Evolutionary conservation across 2,113 vertebrate species (phyloP).

Genomic region (Telmatochromis brachygnathus): DNA sequence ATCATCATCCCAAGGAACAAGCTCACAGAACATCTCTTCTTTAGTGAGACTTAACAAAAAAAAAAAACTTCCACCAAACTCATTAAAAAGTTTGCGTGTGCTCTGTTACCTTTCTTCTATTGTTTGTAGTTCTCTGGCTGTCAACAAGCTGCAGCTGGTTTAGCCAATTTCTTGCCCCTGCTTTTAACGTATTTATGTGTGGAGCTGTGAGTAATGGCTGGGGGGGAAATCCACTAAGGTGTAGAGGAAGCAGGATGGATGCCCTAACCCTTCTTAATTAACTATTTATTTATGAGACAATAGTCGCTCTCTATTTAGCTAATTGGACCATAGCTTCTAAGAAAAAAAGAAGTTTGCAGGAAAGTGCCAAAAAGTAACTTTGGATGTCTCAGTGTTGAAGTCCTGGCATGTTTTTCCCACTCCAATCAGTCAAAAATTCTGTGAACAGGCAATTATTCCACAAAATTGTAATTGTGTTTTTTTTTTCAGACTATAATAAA

Average conservation of each 20-base stretch:
- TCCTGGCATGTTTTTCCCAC: background rate
- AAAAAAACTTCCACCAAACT: background rate
- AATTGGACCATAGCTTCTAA: background rate
- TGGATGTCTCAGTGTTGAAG: background rate
- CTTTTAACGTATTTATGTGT: background rate
- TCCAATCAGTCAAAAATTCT: background rate
- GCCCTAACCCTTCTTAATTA: background rate
- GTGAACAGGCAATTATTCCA: background rate
- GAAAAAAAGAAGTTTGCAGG: background rate
- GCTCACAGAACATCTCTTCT: background rate
- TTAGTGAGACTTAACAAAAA: background rate
- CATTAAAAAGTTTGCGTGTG: conserved; percentile 21
- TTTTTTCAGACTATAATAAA: background rate
- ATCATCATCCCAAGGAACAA: background rate
- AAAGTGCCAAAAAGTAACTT: background rate
- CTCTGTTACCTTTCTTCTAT: background rate
- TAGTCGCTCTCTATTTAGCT: background rate
- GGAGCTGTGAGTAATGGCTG: conserved; percentile 11
- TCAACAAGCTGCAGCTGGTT: background rate
- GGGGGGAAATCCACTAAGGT: background rate
- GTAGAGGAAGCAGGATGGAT: conserved; percentile 1
- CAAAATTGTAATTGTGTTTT: accelerated
- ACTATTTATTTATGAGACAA: conserved; percentile 22
- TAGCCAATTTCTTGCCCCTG: background rate
- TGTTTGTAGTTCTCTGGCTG: background rate